Percentiles rank a stretch among this genome's conserved stretches.
phyloP scores from a whole-genome alignment of 2,888 invertebrate species.

The Ethmia dodecea region DNA sequence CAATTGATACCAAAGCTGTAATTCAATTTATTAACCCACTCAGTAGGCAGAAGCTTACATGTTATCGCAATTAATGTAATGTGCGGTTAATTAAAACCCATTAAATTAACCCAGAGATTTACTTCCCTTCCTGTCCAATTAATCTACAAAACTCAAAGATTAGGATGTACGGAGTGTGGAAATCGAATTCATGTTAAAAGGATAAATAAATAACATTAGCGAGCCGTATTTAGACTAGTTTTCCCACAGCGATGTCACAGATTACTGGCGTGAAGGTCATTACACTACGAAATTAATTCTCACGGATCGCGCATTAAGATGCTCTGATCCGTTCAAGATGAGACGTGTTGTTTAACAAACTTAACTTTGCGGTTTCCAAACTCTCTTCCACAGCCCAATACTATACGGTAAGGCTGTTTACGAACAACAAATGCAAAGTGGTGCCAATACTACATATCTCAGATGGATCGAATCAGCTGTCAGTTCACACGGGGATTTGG shows the following conservation, averaged over 20 bases:
- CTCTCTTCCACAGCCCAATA: no score
- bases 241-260: conserved; percentile 55
- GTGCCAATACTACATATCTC: conserved; percentile 36
- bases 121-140: no score
- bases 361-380: conserved; percentile 16
- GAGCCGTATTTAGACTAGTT: not conserved
- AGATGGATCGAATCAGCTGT: conserved; percentile 58
- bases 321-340: conserved; percentile 52
- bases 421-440: conserved; percentile 14
- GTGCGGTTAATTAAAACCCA: no score
- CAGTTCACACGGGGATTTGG: conserved; percentile 63
- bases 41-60: no score
- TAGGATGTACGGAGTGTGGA: not conserved
- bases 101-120: no score
- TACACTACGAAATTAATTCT: conserved; percentile 66
- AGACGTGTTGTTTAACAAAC: conserved; percentile 39
- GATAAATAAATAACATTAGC: not conserved
- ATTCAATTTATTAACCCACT: no score
- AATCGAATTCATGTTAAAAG: not conserved
- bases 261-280: conserved; percentile 52
- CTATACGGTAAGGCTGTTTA: not conserved
- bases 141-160: not conserved
- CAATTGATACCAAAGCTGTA: no score
- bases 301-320: conserved; percentile 59
- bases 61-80: no score